Evolutionary conservation across 2,113 vertebrate genomes (phyloP).

Genomic region (Neodontobutis hainanensis): DNA sequence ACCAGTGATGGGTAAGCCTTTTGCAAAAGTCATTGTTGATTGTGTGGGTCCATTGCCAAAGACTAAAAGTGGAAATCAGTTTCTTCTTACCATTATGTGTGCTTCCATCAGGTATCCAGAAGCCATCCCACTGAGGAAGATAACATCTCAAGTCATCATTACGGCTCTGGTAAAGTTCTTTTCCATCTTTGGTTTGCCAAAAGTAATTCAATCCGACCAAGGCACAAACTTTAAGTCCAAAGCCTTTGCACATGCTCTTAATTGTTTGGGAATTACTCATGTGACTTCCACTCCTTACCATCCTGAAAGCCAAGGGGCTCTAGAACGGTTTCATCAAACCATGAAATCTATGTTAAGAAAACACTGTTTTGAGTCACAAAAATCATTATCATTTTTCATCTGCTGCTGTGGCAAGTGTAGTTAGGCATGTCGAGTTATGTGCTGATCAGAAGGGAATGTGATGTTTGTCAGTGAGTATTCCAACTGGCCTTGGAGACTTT

Average conservation of each 20-base stretch:
- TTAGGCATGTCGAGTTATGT: no score
- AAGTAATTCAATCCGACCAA: conserved; percentile 11
- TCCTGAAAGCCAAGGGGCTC: not conserved
- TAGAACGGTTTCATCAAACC: not conserved
- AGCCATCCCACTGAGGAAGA: not conserved
- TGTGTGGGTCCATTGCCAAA: conserved; percentile 4
- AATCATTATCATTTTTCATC: not conserved
- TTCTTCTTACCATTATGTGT: conserved; percentile 15
- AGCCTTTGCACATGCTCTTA: not conserved
- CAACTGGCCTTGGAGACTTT: no score
- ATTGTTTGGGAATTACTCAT: not conserved
- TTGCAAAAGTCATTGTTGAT: conserved; percentile 14
- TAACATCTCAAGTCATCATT: not conserved
- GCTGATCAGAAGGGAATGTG: no score
- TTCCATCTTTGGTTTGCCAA: conserved; percentile 1
- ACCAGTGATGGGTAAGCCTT: not conserved
- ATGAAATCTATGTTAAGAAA: not conserved
- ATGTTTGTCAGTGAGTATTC: no score
- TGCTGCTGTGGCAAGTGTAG: no score
- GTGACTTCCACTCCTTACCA: not conserved
- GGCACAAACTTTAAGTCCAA: conserved; percentile 15
- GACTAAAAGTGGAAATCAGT: conserved; percentile 18
- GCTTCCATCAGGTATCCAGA: conserved; percentile 21
- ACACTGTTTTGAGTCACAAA: not conserved
- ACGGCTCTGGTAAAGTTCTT: conserved; percentile 25